Evolutionary conservation across 2,797 vertebrate genomes (phyloP), one percentile per base, ranked within the genome.

Genomic region (Arvicola amphibius): DNA sequence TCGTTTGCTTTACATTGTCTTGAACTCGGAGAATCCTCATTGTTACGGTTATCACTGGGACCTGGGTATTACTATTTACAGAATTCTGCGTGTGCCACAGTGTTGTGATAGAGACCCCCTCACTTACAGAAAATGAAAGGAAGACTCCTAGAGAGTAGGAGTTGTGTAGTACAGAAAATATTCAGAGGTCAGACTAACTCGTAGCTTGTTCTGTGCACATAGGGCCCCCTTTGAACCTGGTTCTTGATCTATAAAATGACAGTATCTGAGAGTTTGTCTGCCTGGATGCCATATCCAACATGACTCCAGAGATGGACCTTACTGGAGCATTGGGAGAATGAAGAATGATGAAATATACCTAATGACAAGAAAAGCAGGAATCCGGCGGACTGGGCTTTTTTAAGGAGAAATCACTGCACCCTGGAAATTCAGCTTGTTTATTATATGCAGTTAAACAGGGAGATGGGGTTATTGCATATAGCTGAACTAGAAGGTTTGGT

Each of bases 221-320:
- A 53, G 53, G 59, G 81, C 19, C 63, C 14, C 2, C 25, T 86
- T 27, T 56, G 53, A 92, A 48, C 21, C 53, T 94, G 89, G 21
- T 95, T 94, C 77, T 53, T 93, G 12, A 17, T 56, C 11, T 81
- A 4, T 95, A 86, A 94, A 87, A 37, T 71, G 37, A 29, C 59
- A 76, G 0, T 61, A 9, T 69, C 3, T 73, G 67, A 9, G 48
- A 73, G n/a, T 25, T 56, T 56, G 10, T 65, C 40, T 84, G 40
- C 5, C 59, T 46, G 40, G 59, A 4, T 84, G 61, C 17, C 40
- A 46, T 84, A 23, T 43, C 29, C 29, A 34, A 17, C 9, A 21
- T 19, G 29, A 5, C 40, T 34, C 61, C 81, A 65, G 81, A 29
- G 81, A 34, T 84, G 27, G 40, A 2, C 17, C 61, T 65, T 17